Conservation (phyloP, 64 coral and sea anemone species). For the Stichodactyla helianthus region DNA sequence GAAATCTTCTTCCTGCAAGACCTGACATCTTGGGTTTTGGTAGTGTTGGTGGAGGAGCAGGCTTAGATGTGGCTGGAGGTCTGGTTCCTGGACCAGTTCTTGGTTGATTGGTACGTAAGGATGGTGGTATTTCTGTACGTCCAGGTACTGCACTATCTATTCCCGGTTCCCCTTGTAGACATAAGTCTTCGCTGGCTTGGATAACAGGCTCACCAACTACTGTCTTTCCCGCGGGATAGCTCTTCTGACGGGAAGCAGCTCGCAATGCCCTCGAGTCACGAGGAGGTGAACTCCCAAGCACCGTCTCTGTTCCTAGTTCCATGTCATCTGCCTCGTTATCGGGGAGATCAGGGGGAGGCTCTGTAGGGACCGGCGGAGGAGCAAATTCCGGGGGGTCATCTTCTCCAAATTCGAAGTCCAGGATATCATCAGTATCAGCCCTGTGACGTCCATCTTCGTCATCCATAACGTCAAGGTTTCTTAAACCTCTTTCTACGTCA, state of each 20-base stretch:
- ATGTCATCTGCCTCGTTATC: constrained; percentile 20
- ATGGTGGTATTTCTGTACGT: not conserved
- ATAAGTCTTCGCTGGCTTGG: not conserved
- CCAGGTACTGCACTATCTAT: not conserved
- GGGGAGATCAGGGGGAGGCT: constrained; percentile 47
- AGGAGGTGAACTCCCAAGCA: constrained; percentile 51
- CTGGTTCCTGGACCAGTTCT: not conserved
- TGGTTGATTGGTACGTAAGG: constrained; percentile 13
- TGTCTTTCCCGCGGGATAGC: not conserved
- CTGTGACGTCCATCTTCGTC: not conserved
- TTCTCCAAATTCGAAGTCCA: constrained; percentile 13
- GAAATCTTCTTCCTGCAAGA: constrained; percentile 7
- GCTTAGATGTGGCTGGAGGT: constrained; percentile 14
- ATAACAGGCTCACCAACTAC: not conserved
- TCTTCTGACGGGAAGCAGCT: constrained; percentile 42
- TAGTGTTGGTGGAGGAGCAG: constrained; percentile 56
- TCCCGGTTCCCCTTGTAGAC: constrained; percentile 23
- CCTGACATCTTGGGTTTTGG: constrained; percentile 61
- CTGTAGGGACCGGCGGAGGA: constrained; percentile 61
- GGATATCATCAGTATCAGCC: not conserved
- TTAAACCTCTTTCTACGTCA: not conserved
- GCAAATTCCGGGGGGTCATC: constrained; percentile 42
- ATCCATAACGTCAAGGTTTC: not conserved
- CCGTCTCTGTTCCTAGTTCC: not conserved
- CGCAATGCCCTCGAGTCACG: constrained; percentile 49